A percentile compares a stretch with the other conserved stretches of the same genome.
Evolutionary conservation across 2,888 invertebrate genomes (phyloP).

Genomic region (Ennomos quercinarius): DNA sequence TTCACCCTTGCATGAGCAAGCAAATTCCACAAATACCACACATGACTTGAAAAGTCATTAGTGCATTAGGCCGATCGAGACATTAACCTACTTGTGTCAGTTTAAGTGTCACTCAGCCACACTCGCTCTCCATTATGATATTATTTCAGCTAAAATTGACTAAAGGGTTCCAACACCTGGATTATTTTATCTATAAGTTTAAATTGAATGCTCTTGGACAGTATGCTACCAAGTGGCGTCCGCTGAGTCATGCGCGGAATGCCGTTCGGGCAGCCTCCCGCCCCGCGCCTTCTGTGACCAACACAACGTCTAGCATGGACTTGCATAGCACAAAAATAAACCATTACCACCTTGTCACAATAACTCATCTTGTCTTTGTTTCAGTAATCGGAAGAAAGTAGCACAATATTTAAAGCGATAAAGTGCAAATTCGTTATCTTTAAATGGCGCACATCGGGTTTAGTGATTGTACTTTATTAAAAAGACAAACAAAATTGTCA

Average conservation of each 20-base stretch:
- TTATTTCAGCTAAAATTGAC: too few species aligned
- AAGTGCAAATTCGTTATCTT: neutral
- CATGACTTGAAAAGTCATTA: too few species aligned
- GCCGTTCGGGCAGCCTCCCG: slow-evolving; percentile 22
- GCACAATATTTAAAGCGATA: neutral
- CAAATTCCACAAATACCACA: too few species aligned
- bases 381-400: neutral
- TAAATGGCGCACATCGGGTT: neutral
- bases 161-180: too few species aligned
- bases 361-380: neutral
- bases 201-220: too few species aligned
- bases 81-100: too few species aligned
- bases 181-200: too few species aligned
- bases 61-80: too few species aligned
- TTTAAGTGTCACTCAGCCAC: too few species aligned
- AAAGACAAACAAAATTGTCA: neutral
- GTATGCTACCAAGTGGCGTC: slow-evolving; percentile 25
- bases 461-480: slow-evolving; percentile 4
- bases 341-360: slow-evolving; percentile 1
- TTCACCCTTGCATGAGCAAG: too few species aligned
- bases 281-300: slow-evolving; percentile 10
- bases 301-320: slow-evolving; percentile 24
- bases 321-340: slow-evolving; percentile 17
- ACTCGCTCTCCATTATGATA: too few species aligned
- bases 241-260: slow-evolving; percentile 28